Percentiles rank a stretch among this genome's conserved stretches.
Evolutionary conservation across 1,140 invertebrate species (phyloP).

Genomic region (Neelides sp.): DNA sequence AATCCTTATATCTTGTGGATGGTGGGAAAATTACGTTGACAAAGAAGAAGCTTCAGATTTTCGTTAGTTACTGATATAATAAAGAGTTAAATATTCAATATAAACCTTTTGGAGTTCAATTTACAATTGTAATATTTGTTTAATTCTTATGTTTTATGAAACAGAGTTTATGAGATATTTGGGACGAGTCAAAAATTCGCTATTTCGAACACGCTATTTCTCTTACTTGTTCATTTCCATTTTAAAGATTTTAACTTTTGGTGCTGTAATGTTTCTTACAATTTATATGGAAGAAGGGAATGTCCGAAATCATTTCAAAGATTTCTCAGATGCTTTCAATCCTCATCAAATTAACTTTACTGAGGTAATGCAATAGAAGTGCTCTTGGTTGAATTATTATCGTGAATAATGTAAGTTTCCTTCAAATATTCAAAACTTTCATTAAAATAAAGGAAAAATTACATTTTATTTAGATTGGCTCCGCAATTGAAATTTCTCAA

Average conservation of each 20-base stretch:
- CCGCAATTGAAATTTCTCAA: too few relatives aligned
- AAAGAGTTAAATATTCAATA: too few relatives aligned
- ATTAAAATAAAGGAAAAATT: neutral
- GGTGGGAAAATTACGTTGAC: constrained; percentile 95
- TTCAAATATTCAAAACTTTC: neutral
- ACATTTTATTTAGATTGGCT: neutral
- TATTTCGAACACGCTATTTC: constrained; percentile 37
- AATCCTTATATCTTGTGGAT: constrained; percentile 74
- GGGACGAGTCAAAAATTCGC: constrained; percentile 33
- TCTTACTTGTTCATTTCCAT: constrained; percentile 36
- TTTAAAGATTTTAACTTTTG: constrained; percentile 36
- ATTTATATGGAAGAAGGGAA: constrained; percentile 28
- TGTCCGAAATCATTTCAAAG: constrained; percentile 2
- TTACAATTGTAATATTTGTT: too few relatives aligned
- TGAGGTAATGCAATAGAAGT: neutral
- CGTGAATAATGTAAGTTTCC: neutral
- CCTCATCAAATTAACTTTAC: neutral
- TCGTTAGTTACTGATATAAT: too few relatives aligned
- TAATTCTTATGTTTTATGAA: constrained; percentile 3
- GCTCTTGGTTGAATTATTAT: neutral
- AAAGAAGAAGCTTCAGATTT: too few relatives aligned
- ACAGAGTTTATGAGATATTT: constrained; percentile 34
- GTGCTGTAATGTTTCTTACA: constrained; percentile 34
- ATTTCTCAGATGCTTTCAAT: neutral
- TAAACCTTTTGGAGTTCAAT: too few relatives aligned